Conservation (phyloP, 35 echinoderm and acorn worm species). For the Stichopus chloronotus region DNA sequence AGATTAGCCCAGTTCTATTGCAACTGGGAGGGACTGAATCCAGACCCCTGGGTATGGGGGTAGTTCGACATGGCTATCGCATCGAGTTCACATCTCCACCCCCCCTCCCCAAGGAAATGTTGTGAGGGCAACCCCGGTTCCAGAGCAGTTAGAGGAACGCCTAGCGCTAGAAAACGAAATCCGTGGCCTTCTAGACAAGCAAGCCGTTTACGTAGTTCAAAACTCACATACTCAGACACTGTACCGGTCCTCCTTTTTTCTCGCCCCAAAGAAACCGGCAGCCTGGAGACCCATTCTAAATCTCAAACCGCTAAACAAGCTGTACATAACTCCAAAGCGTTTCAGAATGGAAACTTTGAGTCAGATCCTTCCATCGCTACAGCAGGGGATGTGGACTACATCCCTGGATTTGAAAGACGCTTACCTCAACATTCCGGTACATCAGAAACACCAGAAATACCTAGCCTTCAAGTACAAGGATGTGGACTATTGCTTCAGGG, state of each 20-base stretch:
- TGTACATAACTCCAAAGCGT: no score
- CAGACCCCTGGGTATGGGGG: conserved; percentile 7
- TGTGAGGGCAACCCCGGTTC: not conserved
- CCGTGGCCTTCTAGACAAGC: not conserved
- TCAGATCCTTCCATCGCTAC: not conserved
- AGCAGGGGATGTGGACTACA: no score
- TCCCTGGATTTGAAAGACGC: no score
- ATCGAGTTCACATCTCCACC: conserved; percentile 9
- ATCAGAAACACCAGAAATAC: no score
- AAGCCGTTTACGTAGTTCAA: not conserved
- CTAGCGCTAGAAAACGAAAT: conserved; percentile 6
- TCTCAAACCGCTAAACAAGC: not conserved
- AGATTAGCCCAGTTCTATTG: not conserved
- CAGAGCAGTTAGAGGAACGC: not conserved
- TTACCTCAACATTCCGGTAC: no score
- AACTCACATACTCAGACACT: not conserved
- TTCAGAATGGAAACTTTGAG: conserved; percentile 17
- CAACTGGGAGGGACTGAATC: conserved; percentile 15
- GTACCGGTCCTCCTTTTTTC: not conserved
- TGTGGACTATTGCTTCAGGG: no score
- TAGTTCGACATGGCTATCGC: not conserved
- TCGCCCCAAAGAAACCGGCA: not conserved
- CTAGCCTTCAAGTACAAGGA: no score
- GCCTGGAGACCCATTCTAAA: not conserved
- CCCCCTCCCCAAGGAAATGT: not conserved